Conservation (phyloP, 2,888 invertebrate genomes). For the Stegophylla sp. region DNA sequence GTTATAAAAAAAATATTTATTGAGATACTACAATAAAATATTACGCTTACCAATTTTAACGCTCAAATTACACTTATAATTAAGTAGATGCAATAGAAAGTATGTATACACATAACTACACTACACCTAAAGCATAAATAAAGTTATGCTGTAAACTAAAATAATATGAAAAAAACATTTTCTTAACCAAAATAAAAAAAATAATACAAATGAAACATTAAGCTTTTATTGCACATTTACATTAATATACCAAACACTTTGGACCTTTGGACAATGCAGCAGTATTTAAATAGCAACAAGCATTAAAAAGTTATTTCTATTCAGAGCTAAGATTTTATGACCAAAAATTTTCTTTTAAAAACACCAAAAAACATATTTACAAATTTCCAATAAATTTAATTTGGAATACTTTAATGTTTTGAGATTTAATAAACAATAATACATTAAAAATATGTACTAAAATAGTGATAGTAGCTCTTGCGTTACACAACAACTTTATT, state of each 20-base stretch:
- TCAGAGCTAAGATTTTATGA: slow-evolving; percentile 24
- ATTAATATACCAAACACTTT: neutral
- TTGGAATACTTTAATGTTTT: neutral
- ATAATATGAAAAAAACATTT: neutral
- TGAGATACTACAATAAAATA: too few relatives aligned
- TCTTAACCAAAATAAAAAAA: neutral
- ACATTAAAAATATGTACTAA: too few relatives aligned
- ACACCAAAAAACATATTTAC: neutral
- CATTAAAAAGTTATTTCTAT: neutral
- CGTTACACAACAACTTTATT: too few relatives aligned
- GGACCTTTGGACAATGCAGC: neutral
- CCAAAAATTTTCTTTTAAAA: neutral
- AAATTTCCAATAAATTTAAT: neutral
- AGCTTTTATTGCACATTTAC: neutral
- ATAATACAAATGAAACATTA: neutral
- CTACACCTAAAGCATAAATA: too few relatives aligned
- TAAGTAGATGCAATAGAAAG: too few relatives aligned
- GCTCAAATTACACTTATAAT: slow-evolving; percentile 19
- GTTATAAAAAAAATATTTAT: too few relatives aligned
- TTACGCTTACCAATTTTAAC: neutral
- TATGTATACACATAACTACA: too few relatives aligned
- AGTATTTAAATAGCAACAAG: neutral
- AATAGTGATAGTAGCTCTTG: too few relatives aligned
- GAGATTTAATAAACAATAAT: neutral
- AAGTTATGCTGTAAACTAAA: neutral